These are phyloP conservation scores for Nothobranchius kuhntae DNA, from an alignment of 2,113 vertebrate species.

Conservation along the genomic window DNA sequence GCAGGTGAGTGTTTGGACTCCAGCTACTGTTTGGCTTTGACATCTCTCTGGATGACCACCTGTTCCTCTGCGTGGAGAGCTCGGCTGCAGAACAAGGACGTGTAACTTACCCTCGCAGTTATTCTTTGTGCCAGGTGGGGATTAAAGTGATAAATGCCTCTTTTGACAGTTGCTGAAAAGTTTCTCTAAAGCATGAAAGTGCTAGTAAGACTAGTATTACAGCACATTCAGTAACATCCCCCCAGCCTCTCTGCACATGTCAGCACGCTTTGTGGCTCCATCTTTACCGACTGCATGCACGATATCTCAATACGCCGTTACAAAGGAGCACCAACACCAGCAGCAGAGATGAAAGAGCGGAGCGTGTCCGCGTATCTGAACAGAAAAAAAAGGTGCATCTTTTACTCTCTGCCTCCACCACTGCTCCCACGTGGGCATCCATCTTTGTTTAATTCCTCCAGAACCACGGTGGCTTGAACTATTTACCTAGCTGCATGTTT, in stretches of 20 bases:
- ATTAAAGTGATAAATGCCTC: conserved; percentile 75
- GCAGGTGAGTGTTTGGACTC: conserved; percentile 63
- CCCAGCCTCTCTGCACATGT: conserved; percentile 41
- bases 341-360: conserved; percentile 26
- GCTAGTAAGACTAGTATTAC: conserved; percentile 45
- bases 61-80: conserved; percentile 72
- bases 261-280: conserved; percentile 54
- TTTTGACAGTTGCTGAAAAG: conserved; percentile 71
- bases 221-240: conserved; percentile 45
- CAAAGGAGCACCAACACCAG: conserved; percentile 34
- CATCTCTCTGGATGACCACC: conserved; percentile 72
- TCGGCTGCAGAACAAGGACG: conserved; percentile 52
- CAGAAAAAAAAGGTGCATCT: conserved; percentile 44
- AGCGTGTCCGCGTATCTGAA: conserved; percentile 38
- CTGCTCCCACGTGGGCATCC: conserved; percentile 35
- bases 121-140: conserved; percentile 73
- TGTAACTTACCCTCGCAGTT: conserved; percentile 71
- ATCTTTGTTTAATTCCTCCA: conserved; percentile 51
- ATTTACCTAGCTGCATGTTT: conserved; percentile 61
- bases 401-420: conserved; percentile 33
- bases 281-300: conserved; percentile 25
- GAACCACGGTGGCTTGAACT: conserved; percentile 21
- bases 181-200: conserved; percentile 73
- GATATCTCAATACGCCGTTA: conserved; percentile 36
- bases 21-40: conserved; percentile 38